phyloP scores from a whole-genome alignment of 2,888 invertebrate species.

The Malacosoma neustria region DNA sequence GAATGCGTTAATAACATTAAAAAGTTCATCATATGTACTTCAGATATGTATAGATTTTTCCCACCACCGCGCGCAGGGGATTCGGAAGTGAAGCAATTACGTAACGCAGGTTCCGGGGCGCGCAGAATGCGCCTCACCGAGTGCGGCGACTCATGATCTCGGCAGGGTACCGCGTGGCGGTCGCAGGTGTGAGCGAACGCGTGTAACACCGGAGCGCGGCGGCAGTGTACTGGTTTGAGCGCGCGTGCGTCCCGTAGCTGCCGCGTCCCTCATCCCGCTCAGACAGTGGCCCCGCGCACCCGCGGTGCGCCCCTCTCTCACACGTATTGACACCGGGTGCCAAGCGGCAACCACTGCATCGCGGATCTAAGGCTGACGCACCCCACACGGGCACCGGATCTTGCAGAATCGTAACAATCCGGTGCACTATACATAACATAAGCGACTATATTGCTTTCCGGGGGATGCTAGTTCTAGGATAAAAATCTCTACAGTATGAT shows the following conservation, averaged over 20 bases:
- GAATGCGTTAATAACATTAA: slow-evolving; percentile 20
- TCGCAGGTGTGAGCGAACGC: slow-evolving; percentile 36
- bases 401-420: too few relatives aligned
- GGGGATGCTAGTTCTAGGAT: too few relatives aligned
- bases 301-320: slow-evolving; percentile 24
- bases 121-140: slow-evolving; percentile 52
- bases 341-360: slow-evolving; percentile 56
- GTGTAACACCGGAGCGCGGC: slow-evolving; percentile 46
- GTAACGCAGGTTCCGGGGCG: slow-evolving; percentile 50
- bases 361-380: slow-evolving; percentile 20
- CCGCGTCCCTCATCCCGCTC: slow-evolving; percentile 25
- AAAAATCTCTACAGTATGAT: too few relatives aligned
- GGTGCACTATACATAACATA: too few relatives aligned
- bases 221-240: slow-evolving; percentile 51
- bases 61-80: slow-evolving; percentile 18
- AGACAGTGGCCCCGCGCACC: slow-evolving; percentile 17
- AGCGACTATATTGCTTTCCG: too few relatives aligned
- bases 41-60: slow-evolving; percentile 31
- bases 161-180: slow-evolving; percentile 47
- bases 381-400: slow-evolving; percentile 16
- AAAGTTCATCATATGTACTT: slow-evolving; percentile 25
- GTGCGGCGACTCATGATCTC: slow-evolving; percentile 56
- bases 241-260: slow-evolving; percentile 38
- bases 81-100: slow-evolving; percentile 36
- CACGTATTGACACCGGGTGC: slow-evolving; percentile 54